A percentile compares a stretch with the other conserved stretches of the same genome.
Evolutionary conservation across 2,797 vertebrate species (phyloP).

Genomic region (Heterohyrax brucei): DNA sequence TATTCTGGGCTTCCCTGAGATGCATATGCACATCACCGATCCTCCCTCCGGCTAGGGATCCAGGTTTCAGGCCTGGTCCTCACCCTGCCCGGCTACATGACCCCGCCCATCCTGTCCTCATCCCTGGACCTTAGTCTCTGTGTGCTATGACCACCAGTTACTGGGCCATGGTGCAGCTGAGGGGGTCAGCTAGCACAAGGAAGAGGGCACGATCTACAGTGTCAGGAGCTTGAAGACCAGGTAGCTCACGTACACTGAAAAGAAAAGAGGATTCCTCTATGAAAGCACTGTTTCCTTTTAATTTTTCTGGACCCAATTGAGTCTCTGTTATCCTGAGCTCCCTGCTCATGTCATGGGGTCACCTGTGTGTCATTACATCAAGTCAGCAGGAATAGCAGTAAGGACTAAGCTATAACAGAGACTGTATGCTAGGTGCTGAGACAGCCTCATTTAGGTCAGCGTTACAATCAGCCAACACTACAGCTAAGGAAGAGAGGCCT

Average conservation of each 20-base stretch:
- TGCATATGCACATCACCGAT: accelerated
- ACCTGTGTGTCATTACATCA: accelerated
- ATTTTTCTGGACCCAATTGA: not conserved
- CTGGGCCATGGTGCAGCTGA: not conserved
- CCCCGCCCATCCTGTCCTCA: too few relatives aligned
- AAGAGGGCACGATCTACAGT: accelerated
- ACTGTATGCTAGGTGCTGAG: not conserved
- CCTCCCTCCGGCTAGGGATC: not conserved
- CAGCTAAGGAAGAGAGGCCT: not conserved
- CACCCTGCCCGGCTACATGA: not conserved
- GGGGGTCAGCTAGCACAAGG: not conserved
- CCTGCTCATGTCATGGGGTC: too few relatives aligned
- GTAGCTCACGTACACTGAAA: not conserved
- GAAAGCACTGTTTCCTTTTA: not conserved
- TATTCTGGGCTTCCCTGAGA: not conserved
- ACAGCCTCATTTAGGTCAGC: accelerated
- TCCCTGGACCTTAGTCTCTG: not conserved
- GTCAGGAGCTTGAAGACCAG: not conserved
- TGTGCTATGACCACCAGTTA: not conserved
- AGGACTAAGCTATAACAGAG: accelerated
- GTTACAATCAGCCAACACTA: not conserved
- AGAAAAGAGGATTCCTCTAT: not conserved
- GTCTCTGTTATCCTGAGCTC: not conserved
- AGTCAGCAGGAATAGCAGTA: not conserved
- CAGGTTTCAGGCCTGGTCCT: not conserved